Conservation (phyloP, 2,797 vertebrate species). For the Eospalax fontanierii region DNA sequence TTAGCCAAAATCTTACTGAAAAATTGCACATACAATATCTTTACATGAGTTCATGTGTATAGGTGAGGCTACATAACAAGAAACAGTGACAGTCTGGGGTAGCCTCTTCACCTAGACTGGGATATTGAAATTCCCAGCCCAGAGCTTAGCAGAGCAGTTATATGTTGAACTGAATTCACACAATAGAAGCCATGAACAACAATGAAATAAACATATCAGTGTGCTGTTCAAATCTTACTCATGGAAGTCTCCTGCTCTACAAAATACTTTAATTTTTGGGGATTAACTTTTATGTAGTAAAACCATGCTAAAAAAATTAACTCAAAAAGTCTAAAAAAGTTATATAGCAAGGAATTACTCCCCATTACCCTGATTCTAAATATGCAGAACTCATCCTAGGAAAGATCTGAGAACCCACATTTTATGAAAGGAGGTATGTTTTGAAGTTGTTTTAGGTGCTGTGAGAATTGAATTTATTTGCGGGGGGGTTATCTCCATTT, state of each 20-base stretch:
- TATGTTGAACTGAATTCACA: background rate
- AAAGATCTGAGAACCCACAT: background rate
- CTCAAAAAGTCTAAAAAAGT: background rate
- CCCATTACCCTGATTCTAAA: background rate
- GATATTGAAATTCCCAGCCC: background rate
- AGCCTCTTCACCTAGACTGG: background rate
- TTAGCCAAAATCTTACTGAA: no score
- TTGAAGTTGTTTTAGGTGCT: background rate
- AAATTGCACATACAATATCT: no score
- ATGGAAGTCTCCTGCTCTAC: constrained; percentile 30
- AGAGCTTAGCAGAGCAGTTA: background rate
- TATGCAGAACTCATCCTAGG: background rate
- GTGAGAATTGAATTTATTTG: background rate
- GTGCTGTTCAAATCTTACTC: constrained; percentile 10
- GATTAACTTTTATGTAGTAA: background rate
- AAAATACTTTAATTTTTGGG: constrained; percentile 28
- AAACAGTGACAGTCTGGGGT: no score
- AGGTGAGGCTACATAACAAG: no score
- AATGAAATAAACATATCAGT: constrained; percentile 39
- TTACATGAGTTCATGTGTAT: no score
- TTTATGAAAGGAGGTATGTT: constrained; percentile 35
- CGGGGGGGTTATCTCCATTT: background rate
- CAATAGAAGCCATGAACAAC: constrained; percentile 4
- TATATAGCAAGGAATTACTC: background rate
- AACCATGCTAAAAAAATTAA: constrained; percentile 27